Base-by-base conservation (phyloP, 2,797 vertebrate genomes). In the Hydrocynus forskahlii region DNA sequence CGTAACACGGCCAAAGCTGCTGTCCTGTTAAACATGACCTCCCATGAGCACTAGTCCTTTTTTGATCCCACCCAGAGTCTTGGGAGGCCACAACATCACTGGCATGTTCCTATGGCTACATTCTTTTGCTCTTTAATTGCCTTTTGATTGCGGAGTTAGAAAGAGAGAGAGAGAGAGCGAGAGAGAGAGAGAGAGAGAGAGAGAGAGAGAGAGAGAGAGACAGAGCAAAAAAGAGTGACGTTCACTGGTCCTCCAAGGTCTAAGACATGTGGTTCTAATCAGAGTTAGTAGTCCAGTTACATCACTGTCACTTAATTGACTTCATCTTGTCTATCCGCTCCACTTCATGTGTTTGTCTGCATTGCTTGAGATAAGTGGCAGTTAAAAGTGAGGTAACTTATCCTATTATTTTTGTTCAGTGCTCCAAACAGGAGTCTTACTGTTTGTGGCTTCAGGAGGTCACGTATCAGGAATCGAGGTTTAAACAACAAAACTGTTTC, bases 271-370 rank as follows among this genome's bases (percentile, higher is more conserved):
- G 92, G 87, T 71, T 73, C 78, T 85, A 43, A 92, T 94, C 85
- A 90, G 86, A 89, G 83, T 84, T 87, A 84, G 87, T 77, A 89
- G 90, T 86, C 78, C 76, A 80, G 88, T 93, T 90, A 92, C 91
- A 91, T 95, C 91, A 93, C 73, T 87, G 89, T 90, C 92, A 92
- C 89, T 86, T 91, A 89, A 91, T 86, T 79, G 83, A 90, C 83
- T 85, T 70, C 85, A 80, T 88, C 81, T 89, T 88, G 85, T 89
- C 79, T 62, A 23, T 86, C 81, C 57, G 35, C 66, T 59, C 48
- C 76, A 82, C 69, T 83, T 75, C 84, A 86, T 78, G 48, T 55
- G 74, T 67, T 64, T 62, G 64, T 52, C 67, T 62, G 68, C 63
- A 67, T 81, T 55, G 72, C 85, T 84, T 82, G 74, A 84, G 86